These are phyloP conservation scores for Erethizon dorsatum DNA, from an alignment of 2,797 vertebrate species.

Conservation along the genomic window DNA sequence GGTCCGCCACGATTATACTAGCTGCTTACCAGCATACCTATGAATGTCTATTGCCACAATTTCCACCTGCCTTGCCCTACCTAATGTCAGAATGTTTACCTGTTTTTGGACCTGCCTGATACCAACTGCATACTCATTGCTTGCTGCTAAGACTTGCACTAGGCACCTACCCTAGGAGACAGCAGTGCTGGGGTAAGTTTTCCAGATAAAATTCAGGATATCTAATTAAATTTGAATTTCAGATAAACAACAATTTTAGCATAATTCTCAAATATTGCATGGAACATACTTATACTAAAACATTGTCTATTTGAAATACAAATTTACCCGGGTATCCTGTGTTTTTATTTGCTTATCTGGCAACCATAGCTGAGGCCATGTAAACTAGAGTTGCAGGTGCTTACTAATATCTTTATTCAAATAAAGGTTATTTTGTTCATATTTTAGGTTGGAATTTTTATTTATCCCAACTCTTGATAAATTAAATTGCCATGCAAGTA, in stretches of 20 bases:
- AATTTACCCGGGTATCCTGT: not conserved
- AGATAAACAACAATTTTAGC: conserved; percentile 3
- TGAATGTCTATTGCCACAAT: not conserved
- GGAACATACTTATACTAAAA: conserved; percentile 43
- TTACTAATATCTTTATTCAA: conserved; percentile 13
- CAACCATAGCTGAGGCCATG: not conserved
- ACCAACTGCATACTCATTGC: not conserved
- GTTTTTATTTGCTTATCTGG: conserved; percentile 38
- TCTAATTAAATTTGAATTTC: not conserved
- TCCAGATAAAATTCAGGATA: not conserved
- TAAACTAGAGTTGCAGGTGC: not conserved
- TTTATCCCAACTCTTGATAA: conserved; percentile 9
- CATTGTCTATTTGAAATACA: conserved; percentile 10
- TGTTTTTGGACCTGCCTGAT: not conserved
- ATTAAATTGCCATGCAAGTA: not conserved
- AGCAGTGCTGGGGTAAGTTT: not conserved
- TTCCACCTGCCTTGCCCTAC: not conserved
- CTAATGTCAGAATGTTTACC: not conserved
- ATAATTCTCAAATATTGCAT: not conserved
- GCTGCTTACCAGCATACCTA: not conserved
- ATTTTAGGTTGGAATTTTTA: not conserved
- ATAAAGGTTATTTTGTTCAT: conserved; percentile 11
- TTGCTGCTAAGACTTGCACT: not conserved
- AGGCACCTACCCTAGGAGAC: not conserved
- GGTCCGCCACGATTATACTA: not conserved